Evolutionary conservation across 2,113 vertebrate genomes (phyloP).

Genomic region (Callionymus lyra): DNA sequence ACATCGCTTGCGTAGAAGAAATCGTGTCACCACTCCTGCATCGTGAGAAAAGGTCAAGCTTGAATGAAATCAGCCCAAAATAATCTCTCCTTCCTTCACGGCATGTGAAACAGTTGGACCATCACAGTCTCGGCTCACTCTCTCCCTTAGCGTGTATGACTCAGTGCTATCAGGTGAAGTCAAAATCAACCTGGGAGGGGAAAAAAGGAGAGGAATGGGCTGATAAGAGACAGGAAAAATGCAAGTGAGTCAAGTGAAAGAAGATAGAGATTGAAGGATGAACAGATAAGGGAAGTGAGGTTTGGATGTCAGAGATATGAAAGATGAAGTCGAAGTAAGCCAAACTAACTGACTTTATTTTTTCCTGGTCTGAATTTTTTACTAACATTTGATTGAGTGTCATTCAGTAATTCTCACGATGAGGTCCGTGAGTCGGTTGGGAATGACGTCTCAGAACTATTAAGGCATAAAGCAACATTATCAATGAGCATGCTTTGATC

Average conservation of each 20-base stretch:
- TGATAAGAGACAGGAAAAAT: conserved; percentile 21
- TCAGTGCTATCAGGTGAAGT: conserved; percentile 36
- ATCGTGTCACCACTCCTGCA: conserved; percentile 11
- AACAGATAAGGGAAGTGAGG: conserved; percentile 15
- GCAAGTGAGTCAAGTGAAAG: background rate
- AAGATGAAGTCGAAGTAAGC: background rate
- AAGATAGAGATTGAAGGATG: conserved; percentile 14
- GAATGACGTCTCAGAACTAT: conserved; percentile 14
- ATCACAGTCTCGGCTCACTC: conserved; percentile 20
- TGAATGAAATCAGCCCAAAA: conserved; percentile 42
- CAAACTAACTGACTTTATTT: conserved; percentile 2
- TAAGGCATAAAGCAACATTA: conserved; percentile 18
- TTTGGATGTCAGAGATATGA: conserved; percentile 10
- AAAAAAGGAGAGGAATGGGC: conserved; percentile 8
- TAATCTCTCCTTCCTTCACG: conserved; percentile 24
- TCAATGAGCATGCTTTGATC: conserved; percentile 11
- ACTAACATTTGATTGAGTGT: background rate
- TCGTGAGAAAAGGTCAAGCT: conserved; percentile 39
- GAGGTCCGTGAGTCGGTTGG: background rate
- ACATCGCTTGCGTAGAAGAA: conserved; percentile 16
- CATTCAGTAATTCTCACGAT: background rate
- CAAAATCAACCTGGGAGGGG: conserved; percentile 22
- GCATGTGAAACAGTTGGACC: conserved; percentile 27
- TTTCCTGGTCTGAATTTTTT: background rate
- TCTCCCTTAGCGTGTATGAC: conserved; percentile 29